Evolutionary conservation across 2,888 invertebrate species (phyloP).

Genomic region (Seira sanloemensis): DNA sequence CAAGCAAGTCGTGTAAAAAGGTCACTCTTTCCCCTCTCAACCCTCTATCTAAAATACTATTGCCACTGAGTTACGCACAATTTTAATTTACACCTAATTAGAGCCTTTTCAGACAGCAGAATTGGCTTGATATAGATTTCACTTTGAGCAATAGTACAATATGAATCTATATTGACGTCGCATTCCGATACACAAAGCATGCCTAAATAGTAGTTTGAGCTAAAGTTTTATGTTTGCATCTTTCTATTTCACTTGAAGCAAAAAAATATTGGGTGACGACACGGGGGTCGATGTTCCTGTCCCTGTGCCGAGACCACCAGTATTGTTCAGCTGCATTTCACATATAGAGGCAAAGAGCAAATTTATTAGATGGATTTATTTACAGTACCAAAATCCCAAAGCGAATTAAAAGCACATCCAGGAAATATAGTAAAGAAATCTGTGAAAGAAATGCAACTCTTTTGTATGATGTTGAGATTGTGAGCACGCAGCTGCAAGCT

Average conservation of each 20-base stretch:
- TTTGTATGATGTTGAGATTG: neutral
- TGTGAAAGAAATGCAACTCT: no score
- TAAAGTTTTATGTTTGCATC: conserved; percentile 6
- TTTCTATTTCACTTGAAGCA: neutral
- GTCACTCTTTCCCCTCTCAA: conserved; percentile 50
- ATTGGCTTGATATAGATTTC: neutral
- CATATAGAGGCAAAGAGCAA: neutral
- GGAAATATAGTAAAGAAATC: no score
- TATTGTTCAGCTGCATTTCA: conserved; percentile 64
- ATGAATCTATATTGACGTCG: no score
- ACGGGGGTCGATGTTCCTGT: conserved; percentile 76
- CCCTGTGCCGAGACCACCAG: conserved; percentile 77
- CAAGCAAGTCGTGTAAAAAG: conserved; percentile 66
- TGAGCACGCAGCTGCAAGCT: conserved; percentile 1
- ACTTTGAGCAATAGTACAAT: no score
- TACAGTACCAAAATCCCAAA: conserved; percentile 6
- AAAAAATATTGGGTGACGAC: conserved; percentile 73
- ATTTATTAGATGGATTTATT: conserved; percentile 20
- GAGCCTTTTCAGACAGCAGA: conserved; percentile 47
- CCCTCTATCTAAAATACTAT: conserved; percentile 24
- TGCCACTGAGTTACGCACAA: conserved; percentile 74
- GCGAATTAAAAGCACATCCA: neutral
- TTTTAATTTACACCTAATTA: conserved; percentile 73
- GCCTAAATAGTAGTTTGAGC: no score
- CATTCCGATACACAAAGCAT: no score